Conservation (phyloP, 2,888 invertebrate species). For the Salticus scenicus region DNA sequence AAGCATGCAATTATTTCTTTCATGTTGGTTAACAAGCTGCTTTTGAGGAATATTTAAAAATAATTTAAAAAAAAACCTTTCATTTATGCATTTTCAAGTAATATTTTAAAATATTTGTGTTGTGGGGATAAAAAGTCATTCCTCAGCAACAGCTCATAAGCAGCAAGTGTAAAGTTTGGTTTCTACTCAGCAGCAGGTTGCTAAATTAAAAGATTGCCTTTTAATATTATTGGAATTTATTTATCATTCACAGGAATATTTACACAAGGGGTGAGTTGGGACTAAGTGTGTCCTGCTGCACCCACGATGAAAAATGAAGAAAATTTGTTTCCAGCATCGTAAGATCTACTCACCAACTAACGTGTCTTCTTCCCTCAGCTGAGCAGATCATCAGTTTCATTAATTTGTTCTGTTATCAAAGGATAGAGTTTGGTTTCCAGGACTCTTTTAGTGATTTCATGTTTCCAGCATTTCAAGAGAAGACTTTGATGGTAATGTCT, state of each 20-base stretch:
- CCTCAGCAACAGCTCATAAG: not conserved
- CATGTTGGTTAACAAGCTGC: not conserved
- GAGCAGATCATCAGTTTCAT: slow-evolving; percentile 30
- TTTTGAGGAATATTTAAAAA: slow-evolving; percentile 9
- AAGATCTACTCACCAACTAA: slow-evolving; percentile 45
- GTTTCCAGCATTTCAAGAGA: slow-evolving; percentile 56
- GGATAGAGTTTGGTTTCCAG: not conserved
- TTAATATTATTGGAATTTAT: slow-evolving; percentile 59
- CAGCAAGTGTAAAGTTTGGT: not conserved
- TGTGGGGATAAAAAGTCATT: too few species aligned
- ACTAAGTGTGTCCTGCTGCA: slow-evolving; percentile 58
- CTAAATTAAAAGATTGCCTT: slow-evolving; percentile 37
- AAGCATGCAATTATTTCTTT: not conserved
- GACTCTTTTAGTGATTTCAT: slow-evolving; percentile 48
- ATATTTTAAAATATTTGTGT: too few species aligned
- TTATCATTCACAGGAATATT: slow-evolving; percentile 64
- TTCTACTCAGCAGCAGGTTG: slow-evolving; percentile 36
- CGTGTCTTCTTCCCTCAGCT: slow-evolving; percentile 63
- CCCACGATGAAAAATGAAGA: slow-evolving; percentile 47
- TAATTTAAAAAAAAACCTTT: too few species aligned
- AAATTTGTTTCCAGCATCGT: slow-evolving; percentile 30
- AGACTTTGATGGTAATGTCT: not conserved
- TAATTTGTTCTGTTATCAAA: slow-evolving; percentile 28
- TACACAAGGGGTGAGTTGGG: slow-evolving; percentile 53
- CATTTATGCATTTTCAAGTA: too few species aligned